Conservation (phyloP, 2,113 vertebrate genomes). For the Grammomys surdaster region DNA sequence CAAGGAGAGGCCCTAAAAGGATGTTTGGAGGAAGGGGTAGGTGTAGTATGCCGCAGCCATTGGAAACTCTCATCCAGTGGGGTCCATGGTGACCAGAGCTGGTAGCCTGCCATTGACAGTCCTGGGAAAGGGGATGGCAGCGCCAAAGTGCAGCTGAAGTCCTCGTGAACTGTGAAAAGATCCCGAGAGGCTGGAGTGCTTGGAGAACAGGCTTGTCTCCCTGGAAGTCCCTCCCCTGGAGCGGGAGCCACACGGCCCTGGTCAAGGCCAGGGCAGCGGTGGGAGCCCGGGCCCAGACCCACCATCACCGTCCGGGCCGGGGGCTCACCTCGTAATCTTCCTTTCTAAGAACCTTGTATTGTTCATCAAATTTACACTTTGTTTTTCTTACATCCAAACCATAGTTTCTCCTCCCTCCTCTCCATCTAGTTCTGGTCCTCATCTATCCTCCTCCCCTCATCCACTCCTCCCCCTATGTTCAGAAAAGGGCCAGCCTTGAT, state of each 20-base stretch:
- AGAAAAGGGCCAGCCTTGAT: too few relatives aligned
- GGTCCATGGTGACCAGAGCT: slow-evolving; percentile 85
- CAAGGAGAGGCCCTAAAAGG: slow-evolving; percentile 76
- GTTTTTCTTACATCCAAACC: too few relatives aligned
- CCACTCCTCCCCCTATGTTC: too few relatives aligned
- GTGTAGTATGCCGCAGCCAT: slow-evolving; percentile 82
- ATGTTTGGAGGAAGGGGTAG: slow-evolving; percentile 81
- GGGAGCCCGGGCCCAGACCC: slow-evolving; percentile 41
- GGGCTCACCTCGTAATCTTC: slow-evolving; percentile 72
- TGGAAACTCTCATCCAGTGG: slow-evolving; percentile 84
- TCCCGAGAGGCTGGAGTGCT: background rate
- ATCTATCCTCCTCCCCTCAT: too few relatives aligned
- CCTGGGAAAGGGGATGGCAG: slow-evolving; percentile 62
- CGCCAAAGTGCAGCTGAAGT: slow-evolving; percentile 28
- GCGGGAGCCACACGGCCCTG: background rate
- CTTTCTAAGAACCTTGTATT: too few relatives aligned
- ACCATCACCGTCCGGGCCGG: slow-evolving; percentile 32
- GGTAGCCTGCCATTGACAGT: slow-evolving; percentile 82
- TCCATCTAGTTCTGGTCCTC: too few relatives aligned
- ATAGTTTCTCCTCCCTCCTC: too few relatives aligned
- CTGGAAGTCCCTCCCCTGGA: background rate
- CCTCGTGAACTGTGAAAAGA: background rate
- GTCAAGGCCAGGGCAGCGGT: background rate
- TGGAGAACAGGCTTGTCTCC: background rate
- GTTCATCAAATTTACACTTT: background rate